Base-by-base conservation (phyloP, 2,113 vertebrate genomes). In the Microtus pennsylvanicus region DNA sequence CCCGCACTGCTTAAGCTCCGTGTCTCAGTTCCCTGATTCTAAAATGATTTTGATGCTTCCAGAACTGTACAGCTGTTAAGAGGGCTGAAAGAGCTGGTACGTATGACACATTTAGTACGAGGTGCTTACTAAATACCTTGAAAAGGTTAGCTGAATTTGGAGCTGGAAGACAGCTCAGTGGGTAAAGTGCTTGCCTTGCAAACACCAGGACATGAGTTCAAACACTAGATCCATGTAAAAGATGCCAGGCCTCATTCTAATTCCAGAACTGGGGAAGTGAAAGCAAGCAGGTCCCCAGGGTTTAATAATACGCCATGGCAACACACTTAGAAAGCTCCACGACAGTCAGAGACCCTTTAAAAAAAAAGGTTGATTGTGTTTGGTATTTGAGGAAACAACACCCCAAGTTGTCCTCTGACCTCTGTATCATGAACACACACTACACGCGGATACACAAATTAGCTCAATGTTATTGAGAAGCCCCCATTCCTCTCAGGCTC, bases 81-180 rank as follows among this genome's bases (percentile, higher is more conserved):
- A 96, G 47, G 47, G 58, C 52, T 92, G 93, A 90, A 95, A 85
- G 17, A 87, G 55, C n/a, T 61, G 93, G 69, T 30, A 42, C 19
- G 88, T 30, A 35, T 67, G 75, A 83, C 83, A 55, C 45, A 69
- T 70, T 65, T 95, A 77, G 65, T 72, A 5, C 22, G 19, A 76
- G 58, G 42, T 13, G 88, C 58, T 78, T 89, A 75, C 72, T 50
- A 90, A 92, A 12, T 33, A 8, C 38, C 47, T 90, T 63, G 13
- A 42, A 74, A 72, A 30, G n/a, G 3, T 52, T 50, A 78, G 33
- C 87, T 94, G 35, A 45, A 80, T 52, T 52, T 50, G 42, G 45
- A 47, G 17, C 17, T 14, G 11, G 6, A 8, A 47, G 65, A 70
- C 8, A 69, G 65, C 38, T 87, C 17, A 35, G 30, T 21, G 28